phyloP scores from a whole-genome alignment of 1,140 invertebrate genomes.

The Heterodera carotae region DNA sequence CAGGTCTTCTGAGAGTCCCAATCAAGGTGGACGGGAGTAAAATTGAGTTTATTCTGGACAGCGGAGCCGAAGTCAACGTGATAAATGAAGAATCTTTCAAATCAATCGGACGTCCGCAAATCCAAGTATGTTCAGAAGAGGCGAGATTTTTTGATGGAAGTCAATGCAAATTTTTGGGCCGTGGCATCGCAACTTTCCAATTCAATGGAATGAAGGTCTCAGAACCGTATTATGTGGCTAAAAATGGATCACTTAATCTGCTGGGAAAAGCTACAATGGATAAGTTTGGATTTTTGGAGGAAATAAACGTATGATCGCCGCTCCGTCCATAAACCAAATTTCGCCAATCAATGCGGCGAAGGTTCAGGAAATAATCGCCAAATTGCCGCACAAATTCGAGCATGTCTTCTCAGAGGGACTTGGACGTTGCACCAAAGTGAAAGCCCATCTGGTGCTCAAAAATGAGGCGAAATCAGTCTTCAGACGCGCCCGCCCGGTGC shows the following conservation, averaged over 20 bases:
- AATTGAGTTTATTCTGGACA: background rate
- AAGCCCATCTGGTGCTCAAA: slow-evolving; percentile 42
- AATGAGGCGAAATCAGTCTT: slow-evolving; percentile 28
- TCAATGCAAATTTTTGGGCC: background rate
- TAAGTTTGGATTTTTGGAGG: background rate
- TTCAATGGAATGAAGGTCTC: background rate
- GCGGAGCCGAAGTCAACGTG: background rate
- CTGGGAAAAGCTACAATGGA: background rate
- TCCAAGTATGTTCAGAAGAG: background rate
- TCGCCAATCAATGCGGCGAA: background rate
- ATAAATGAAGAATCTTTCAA: background rate
- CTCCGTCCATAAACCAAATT: background rate
- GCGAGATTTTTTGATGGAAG: background rate
- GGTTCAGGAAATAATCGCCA: background rate
- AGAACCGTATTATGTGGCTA: background rate
- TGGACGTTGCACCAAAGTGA: slow-evolving; percentile 34
- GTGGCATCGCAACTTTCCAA: background rate
- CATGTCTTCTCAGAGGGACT: slow-evolving; percentile 26
- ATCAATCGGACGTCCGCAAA: background rate
- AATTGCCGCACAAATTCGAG: slow-evolving; percentile 20
- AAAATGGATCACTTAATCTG: background rate
- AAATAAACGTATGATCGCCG: background rate
- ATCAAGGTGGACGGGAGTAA: background rate
- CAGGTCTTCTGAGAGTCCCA: no score
- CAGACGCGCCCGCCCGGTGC: slow-evolving; percentile 50